phyloP scores from a whole-genome alignment of 2,888 invertebrate species.

The Euproctis similis region DNA sequence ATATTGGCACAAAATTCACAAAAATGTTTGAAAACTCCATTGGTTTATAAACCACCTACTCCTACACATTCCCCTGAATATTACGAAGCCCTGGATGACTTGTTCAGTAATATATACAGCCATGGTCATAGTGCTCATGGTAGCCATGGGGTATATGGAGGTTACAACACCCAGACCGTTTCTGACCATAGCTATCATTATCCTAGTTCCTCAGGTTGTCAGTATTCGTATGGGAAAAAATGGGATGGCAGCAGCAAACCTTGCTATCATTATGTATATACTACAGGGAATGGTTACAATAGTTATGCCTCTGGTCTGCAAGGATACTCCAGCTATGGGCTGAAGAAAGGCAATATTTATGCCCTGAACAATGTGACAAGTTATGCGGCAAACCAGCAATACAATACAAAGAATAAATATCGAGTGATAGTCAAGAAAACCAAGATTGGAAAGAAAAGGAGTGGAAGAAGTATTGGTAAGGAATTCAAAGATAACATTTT shows the following conservation, averaged over 20 bases:
- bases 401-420: constrained; percentile 43
- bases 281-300: constrained; percentile 18
- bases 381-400: constrained; percentile 48
- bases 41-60: constrained; percentile 54
- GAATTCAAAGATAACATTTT: no score
- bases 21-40: constrained; percentile 51
- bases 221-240: constrained; percentile 22
- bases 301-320: constrained; percentile 13
- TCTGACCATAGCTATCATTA: constrained; percentile 8
- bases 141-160: constrained; percentile 8
- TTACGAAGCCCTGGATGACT: constrained; percentile 55
- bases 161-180: background rate
- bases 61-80: constrained; percentile 62
- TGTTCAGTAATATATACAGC: constrained; percentile 41
- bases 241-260: constrained; percentile 13
- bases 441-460: constrained; percentile 31
- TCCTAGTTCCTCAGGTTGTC: constrained; percentile 14
- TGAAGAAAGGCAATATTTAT: constrained; percentile 36
- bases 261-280: constrained; percentile 28
- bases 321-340: constrained; percentile 19
- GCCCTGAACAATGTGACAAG: constrained; percentile 28
- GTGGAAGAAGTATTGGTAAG: constrained; percentile 44
- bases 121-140: constrained; percentile 1
- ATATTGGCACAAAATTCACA: constrained; percentile 58
- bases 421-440: constrained; percentile 54